Conservation (phyloP, 2,797 vertebrate genomes). For the Knipowitschia caucasica region DNA sequence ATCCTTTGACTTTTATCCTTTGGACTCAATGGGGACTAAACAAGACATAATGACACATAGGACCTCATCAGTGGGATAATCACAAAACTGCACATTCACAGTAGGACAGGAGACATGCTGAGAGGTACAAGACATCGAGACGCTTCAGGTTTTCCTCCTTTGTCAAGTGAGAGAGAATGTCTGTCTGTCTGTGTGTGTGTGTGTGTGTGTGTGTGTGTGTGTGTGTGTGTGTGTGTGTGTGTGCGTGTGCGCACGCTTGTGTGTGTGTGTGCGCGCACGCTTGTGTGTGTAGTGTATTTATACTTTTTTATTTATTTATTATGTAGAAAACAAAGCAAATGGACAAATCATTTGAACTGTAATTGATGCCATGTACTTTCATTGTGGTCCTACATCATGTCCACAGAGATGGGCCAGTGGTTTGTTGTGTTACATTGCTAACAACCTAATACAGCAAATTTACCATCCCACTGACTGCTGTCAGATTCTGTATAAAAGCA, state of each 20-base stretch:
- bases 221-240: conserved; percentile 28
- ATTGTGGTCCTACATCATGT: conserved; percentile 35
- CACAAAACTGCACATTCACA: conserved; percentile 60
- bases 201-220: conserved; percentile 10
- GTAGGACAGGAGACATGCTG: conserved; percentile 61
- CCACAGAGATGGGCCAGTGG: conserved; percentile 10
- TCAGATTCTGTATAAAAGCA: conserved; percentile 38
- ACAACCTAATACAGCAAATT: conserved; percentile 51
- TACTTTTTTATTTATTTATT: too few species aligned
- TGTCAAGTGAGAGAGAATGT: conserved; percentile 28
- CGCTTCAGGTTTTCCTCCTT: conserved; percentile 31
- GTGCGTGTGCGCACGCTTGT: too few species aligned
- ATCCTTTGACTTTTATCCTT: conserved; percentile 60
- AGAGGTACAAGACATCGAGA: conserved; percentile 52
- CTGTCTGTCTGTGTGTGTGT: conserved; percentile 6
- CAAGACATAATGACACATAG: conserved; percentile 55
- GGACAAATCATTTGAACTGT: conserved; percentile 58
- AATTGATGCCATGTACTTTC: conserved; percentile 60
- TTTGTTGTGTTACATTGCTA: conserved; percentile 37
- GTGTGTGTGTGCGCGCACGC: too few species aligned
- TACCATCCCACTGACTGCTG: conserved; percentile 53
- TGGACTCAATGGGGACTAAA: conserved; percentile 57
- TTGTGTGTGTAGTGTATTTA: too few species aligned
- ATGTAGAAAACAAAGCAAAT: too few species aligned
- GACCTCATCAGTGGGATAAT: conserved; percentile 39